Percentiles rank a stretch among this genome's conserved stretches.
Conservation (phyloP, 2,797 vertebrate species). For the Cheirogaleus major region DNA sequence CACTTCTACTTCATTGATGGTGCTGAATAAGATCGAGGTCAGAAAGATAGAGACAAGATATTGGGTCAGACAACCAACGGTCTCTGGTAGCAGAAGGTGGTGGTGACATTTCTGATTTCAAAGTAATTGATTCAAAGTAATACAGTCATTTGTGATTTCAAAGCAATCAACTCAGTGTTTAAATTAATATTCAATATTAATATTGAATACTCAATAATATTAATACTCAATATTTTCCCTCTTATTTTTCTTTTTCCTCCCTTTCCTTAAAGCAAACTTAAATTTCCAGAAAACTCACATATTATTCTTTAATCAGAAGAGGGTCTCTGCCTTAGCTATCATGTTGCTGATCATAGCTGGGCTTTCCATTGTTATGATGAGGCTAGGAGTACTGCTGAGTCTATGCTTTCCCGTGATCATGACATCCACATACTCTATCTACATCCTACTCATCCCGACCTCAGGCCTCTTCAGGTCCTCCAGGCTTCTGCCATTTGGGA, state of each 20-base stretch:
- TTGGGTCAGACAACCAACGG: neutral
- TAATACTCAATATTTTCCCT: neutral
- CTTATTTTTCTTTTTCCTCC: neutral
- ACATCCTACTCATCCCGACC: neutral
- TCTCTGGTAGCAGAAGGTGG: neutral
- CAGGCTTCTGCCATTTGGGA: neutral
- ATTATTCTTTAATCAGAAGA: neutral
- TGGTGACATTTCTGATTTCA: neutral
- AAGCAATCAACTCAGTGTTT: neutral
- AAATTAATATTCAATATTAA: too few relatives aligned
- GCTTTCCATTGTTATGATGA: neutral
- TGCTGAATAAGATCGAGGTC: neutral
- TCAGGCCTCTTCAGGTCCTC: neutral
- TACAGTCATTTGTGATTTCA: neutral
- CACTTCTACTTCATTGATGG: neutral
- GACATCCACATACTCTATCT: neutral
- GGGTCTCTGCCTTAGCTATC: neutral
- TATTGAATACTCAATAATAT: too few relatives aligned
- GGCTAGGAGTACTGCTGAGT: neutral
- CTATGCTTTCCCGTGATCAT: neutral
- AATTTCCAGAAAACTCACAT: neutral
- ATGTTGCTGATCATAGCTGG: neutral
- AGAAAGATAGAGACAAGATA: neutral
- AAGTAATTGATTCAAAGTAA: too few relatives aligned
- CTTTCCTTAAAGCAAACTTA: neutral